These are phyloP conservation scores for Molorchus minor DNA, from an alignment of 2,888 invertebrate genomes.

Conservation along the genomic window DNA sequence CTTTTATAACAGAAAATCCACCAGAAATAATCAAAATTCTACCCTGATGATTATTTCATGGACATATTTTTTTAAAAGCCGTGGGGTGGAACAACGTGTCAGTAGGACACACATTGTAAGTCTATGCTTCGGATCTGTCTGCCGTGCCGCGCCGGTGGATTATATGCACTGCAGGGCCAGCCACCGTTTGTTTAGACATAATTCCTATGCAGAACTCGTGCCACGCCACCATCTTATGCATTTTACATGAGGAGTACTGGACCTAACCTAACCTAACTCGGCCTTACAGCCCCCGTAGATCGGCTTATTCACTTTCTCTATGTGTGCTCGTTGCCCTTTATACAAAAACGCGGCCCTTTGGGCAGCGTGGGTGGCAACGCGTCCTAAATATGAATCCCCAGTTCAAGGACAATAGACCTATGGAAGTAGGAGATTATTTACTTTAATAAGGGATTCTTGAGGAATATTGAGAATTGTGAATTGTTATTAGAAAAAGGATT, in stretches of 20 bases:
- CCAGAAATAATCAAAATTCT: no score
- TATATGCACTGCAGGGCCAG: constrained; percentile 30
- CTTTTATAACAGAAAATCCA: no score
- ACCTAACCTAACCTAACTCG: constrained; percentile 64
- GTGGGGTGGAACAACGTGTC: constrained; percentile 20
- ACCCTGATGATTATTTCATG: no score
- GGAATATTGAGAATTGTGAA: no score
- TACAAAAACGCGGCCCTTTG: constrained; percentile 11
- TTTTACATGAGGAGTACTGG: constrained; percentile 70
- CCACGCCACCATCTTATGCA: constrained; percentile 68
- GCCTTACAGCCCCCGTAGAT: constrained; percentile 51
- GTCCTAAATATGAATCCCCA: neutral
- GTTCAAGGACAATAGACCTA: constrained; percentile 1
- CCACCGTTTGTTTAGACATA: constrained; percentile 62
- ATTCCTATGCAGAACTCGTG: constrained; percentile 64
- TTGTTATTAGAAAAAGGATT: no score
- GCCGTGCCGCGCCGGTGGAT: constrained; percentile 25
- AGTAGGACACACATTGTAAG: constrained; percentile 29
- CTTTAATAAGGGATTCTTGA: no score
- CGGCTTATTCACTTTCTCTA: constrained; percentile 25
- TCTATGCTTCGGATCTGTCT: constrained; percentile 17
- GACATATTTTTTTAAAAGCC: neutral
- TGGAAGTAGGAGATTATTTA: no score
- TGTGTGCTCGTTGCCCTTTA: constrained; percentile 17
- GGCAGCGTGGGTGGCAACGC: neutral